These are phyloP conservation scores for Hippolais icterina DNA, from an alignment of 2,113 vertebrate genomes.

Conservation along the genomic window DNA sequence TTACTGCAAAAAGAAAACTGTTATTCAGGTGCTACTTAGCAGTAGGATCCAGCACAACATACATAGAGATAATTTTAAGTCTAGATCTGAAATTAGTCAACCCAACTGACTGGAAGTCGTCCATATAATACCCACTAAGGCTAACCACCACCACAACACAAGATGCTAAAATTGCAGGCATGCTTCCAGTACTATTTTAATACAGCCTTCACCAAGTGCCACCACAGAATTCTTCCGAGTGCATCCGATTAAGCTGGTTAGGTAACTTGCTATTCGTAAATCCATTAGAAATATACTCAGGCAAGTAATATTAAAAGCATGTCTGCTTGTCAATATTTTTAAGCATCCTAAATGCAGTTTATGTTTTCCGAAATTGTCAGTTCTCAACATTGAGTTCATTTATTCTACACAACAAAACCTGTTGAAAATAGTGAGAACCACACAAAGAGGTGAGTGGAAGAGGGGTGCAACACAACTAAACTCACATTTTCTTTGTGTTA, in stretches of 20 bases:
- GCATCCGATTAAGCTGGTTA: not conserved
- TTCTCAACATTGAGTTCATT: not conserved
- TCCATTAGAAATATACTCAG: not conserved
- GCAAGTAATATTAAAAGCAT: not conserved
- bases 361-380: not conserved
- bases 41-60: not conserved
- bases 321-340: not conserved
- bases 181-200: not conserved
- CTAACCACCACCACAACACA: constrained; percentile 5
- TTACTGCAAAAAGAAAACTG: not conserved
- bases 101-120: not conserved
- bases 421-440: not conserved
- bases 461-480: not conserved
- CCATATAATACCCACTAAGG: not conserved
- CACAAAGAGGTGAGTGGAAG: not conserved
- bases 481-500: not conserved
- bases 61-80: not conserved
- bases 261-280: not conserved
- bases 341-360: not conserved
- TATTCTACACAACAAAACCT: not conserved
- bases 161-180: not conserved
- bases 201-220: not conserved
- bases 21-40: not conserved
- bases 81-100: not conserved
- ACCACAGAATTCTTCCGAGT: not conserved